Evolutionary conservation across 2,113 vertebrate genomes (phyloP).

Genomic region (Pionites leucogaster): DNA sequence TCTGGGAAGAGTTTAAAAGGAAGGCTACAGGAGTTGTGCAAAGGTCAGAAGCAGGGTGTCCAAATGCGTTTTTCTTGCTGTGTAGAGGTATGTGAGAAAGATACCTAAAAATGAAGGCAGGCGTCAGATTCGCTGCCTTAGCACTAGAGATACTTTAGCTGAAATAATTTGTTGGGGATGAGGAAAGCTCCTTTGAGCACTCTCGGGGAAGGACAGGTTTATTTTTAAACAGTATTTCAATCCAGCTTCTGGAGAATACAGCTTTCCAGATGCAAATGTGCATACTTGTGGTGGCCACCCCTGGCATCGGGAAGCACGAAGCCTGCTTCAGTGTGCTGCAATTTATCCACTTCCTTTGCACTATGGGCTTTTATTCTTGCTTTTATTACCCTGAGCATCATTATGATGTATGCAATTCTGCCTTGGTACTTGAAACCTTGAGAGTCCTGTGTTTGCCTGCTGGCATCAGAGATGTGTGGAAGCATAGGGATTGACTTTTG

Average conservation of each 20-base stretch:
- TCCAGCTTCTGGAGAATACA: background rate
- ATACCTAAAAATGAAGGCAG: background rate
- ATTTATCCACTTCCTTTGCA: background rate
- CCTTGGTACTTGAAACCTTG: background rate
- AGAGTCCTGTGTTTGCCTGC: background rate
- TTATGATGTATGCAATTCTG: background rate
- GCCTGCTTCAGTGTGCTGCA: background rate
- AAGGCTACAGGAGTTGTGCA: background rate
- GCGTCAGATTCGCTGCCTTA: background rate
- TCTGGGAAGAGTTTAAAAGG: background rate
- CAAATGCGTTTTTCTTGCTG: rapidly evolving
- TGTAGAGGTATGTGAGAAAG: background rate
- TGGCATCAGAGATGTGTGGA: background rate
- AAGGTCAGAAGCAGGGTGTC: no score
- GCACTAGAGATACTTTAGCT: background rate
- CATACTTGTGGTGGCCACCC: background rate
- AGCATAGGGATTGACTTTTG: background rate
- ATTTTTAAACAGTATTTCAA: background rate
- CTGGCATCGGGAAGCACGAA: background rate
- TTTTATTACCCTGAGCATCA: background rate
- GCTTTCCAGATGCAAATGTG: background rate
- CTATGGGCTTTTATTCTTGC: background rate
- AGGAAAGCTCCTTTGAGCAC: background rate
- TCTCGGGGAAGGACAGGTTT: background rate
- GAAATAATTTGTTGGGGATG: background rate